Evolutionary conservation across 2,888 invertebrate species (phyloP).

Genomic region (Helleia helle): DNA sequence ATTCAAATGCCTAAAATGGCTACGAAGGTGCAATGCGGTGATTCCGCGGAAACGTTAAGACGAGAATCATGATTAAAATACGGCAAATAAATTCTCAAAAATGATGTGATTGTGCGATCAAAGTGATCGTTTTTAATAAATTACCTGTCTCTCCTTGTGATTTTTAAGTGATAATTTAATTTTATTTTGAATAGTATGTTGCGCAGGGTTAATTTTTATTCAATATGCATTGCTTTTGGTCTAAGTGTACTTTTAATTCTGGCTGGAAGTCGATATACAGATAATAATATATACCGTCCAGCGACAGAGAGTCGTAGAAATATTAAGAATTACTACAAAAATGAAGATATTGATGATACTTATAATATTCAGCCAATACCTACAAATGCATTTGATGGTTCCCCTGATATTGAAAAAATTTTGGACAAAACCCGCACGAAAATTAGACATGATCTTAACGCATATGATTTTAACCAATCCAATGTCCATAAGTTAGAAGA

Average conservation of each 20-base stretch:
- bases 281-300: conserved; percentile 65
- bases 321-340: conserved; percentile 72
- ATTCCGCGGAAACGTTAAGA: conserved; percentile 64
- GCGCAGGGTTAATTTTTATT: conserved; percentile 66
- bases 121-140: conserved; percentile 34
- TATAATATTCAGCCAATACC: conserved; percentile 40
- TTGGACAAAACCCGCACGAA: conserved; percentile 48
- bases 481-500: conserved; percentile 75
- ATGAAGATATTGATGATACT: conserved; percentile 65
- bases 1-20: conserved; percentile 36
- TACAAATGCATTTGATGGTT: conserved; percentile 51
- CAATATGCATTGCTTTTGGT: conserved; percentile 68
- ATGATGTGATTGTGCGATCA: conserved; percentile 48
- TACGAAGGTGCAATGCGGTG: conserved; percentile 68
- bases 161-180: conserved; percentile 28
- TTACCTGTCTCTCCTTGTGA: conserved; percentile 18
- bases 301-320: conserved; percentile 55
- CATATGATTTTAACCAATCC: conserved; percentile 49
- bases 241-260: conserved; percentile 67
- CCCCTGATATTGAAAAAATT: conserved; percentile 49
- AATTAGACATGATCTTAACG: conserved; percentile 50
- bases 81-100: conserved; percentile 43
- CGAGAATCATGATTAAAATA: conserved; percentile 54
- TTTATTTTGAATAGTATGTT: conserved; percentile 57
- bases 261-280: conserved; percentile 72